phyloP scores from a whole-genome alignment of 2,888 invertebrate genomes.

The Callimorpha dominula region DNA sequence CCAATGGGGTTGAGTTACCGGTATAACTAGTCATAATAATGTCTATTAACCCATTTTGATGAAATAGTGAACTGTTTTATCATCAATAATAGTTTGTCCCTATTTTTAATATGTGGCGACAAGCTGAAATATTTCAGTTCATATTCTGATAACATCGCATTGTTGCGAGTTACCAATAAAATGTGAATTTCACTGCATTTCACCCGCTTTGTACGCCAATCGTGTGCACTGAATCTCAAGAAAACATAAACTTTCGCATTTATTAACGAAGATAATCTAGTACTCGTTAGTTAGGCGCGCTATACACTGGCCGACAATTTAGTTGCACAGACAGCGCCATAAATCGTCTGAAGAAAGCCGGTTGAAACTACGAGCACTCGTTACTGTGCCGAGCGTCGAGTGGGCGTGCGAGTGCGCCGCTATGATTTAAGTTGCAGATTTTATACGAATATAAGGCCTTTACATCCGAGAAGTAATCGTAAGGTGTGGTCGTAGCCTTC shows the following conservation, averaged over 20 bases:
- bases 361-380: slow-evolving; percentile 37
- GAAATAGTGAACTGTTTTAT: too few species aligned
- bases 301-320: slow-evolving; percentile 47
- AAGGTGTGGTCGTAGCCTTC: slow-evolving; percentile 47
- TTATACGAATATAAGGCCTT: slow-evolving; percentile 35
- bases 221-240: slow-evolving; percentile 28
- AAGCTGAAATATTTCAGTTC: not conserved
- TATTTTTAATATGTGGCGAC: too few species aligned
- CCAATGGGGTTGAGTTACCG: too few species aligned
- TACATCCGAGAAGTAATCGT: slow-evolving; percentile 34
- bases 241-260: slow-evolving; percentile 49
- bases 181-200: not conserved
- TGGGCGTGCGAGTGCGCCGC: slow-evolving; percentile 49
- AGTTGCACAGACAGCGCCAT: slow-evolving; percentile 43
- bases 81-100: too few species aligned
- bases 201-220: slow-evolving; percentile 17
- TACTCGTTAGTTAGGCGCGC: slow-evolving; percentile 46
- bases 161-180: not conserved
- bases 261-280: slow-evolving; percentile 49
- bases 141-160: not conserved
- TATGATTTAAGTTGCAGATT: slow-evolving; percentile 51
- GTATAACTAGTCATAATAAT: too few species aligned
- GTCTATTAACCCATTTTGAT: too few species aligned
- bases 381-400: slow-evolving; percentile 38
- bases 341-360: slow-evolving; percentile 53